Evolutionary conservation across 2,888 invertebrate species (phyloP).

Genomic region (Oligia fasciuncula): DNA sequence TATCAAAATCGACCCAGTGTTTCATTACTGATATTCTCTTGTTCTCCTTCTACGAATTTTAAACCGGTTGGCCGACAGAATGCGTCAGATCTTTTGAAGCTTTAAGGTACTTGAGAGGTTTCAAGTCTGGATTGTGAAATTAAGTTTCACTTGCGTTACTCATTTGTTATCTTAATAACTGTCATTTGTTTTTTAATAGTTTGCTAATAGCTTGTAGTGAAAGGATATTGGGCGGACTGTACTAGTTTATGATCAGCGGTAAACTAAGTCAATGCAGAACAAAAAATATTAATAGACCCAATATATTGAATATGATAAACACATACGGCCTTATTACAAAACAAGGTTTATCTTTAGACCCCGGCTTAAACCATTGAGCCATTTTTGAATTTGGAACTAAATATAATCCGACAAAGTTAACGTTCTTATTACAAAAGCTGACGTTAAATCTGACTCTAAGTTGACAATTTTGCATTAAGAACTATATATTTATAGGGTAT

Average conservation of each 20-base stretch:
- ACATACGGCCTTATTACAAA: background rate
- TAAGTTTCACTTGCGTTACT: slow-evolving; percentile 41
- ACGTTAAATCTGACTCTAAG: too few relatives aligned
- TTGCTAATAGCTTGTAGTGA: slow-evolving; percentile 17
- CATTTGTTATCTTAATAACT: slow-evolving; percentile 30
- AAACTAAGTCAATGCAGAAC: background rate
- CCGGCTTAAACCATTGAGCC: background rate
- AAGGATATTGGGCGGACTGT: slow-evolving; percentile 2
- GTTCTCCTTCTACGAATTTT: slow-evolving; percentile 45
- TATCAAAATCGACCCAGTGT: slow-evolving; percentile 38
- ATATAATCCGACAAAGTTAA: too few relatives aligned
- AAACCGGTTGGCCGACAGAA: slow-evolving; percentile 50
- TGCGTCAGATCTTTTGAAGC: slow-evolving; percentile 34
- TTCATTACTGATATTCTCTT: slow-evolving; percentile 33
- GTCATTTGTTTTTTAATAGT: slow-evolving; percentile 23
- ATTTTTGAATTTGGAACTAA: background rate
- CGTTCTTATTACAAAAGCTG: too few relatives aligned
- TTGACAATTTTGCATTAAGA: background rate
- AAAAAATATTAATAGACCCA: background rate
- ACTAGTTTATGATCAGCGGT: too few relatives aligned
- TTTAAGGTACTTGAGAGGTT: slow-evolving; percentile 20
- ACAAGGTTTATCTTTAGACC: background rate
- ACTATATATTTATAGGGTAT: too few relatives aligned
- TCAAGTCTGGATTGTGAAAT: slow-evolving; percentile 30
- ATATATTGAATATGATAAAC: background rate